A percentile compares a stretch with the other conserved stretches of the same genome.
These are phyloP conservation scores for Temnothorax ravouxi DNA, from an alignment of 2,888 invertebrate species.

Conservation along the genomic window DNA sequence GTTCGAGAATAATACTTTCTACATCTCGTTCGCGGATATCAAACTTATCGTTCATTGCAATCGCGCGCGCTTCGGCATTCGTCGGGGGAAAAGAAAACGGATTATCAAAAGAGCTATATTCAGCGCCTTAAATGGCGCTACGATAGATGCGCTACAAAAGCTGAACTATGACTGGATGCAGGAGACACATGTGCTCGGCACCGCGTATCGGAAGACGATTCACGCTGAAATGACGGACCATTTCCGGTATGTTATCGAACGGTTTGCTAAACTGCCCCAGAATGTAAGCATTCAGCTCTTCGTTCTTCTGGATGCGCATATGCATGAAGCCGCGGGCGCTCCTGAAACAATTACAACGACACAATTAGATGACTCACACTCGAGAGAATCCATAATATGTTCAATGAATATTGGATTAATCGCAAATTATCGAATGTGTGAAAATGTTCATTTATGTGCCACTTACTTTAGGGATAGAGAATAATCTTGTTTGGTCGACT, in stretches of 20 bases:
- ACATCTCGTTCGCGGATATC: slow-evolving; percentile 15
- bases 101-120: slow-evolving; percentile 74
- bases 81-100: slow-evolving; percentile 60
- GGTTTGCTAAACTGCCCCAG: slow-evolving; percentile 97
- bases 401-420: neutral
- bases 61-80: slow-evolving; percentile 46
- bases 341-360: slow-evolving; percentile 86
- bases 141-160: slow-evolving; percentile 88
- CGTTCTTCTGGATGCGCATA: slow-evolving; percentile 95
- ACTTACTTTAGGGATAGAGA: slow-evolving; percentile 98
- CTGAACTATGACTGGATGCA: slow-evolving; percentile 96
- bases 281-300: slow-evolving; percentile 93
- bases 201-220: slow-evolving; percentile 97
- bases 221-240: slow-evolving; percentile 97
- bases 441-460: neutral
- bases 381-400: neutral
- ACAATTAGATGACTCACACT: neutral
- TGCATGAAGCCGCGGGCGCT: slow-evolving; percentile 98
- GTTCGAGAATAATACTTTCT: slow-evolving; percentile 29
- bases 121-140: slow-evolving; percentile 83
- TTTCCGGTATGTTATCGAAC: slow-evolving; percentile 96
- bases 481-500: slow-evolving; percentile 97
- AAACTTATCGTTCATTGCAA: slow-evolving; percentile 43
- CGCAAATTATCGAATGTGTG: neutral
- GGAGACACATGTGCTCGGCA: slow-evolving; percentile 98